These are phyloP conservation scores for Leptura quadrifasciata DNA, from an alignment of 2,888 invertebrate genomes.

Conservation along the genomic window DNA sequence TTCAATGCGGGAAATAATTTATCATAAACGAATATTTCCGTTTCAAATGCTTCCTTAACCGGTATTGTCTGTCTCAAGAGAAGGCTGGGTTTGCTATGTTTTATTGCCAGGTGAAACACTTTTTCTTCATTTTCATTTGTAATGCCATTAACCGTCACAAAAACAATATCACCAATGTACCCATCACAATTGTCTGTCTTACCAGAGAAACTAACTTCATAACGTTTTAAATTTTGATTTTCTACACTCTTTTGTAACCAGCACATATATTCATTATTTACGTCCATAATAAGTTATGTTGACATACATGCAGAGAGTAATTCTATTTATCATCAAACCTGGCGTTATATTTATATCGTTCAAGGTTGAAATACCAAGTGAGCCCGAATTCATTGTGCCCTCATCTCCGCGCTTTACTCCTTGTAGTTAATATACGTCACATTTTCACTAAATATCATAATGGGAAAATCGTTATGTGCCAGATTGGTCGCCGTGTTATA, in stretches of 20 bases:
- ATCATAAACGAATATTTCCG: conserved; percentile 53
- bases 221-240: conserved; percentile 36
- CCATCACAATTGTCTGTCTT: conserved; percentile 52
- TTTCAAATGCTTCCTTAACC: conserved; percentile 35
- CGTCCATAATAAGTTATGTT: too few relatives aligned
- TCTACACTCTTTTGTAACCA: conserved; percentile 39
- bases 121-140: conserved; percentile 4
- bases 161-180: conserved; percentile 49
- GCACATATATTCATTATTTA: conserved; percentile 9
- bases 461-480: too few relatives aligned
- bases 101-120: conserved; percentile 42
- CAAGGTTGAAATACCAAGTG: too few relatives aligned
- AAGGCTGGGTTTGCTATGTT: conserved; percentile 46
- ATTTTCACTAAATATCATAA: too few relatives aligned
- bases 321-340: too few relatives aligned
- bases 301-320: too few relatives aligned
- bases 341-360: too few relatives aligned
- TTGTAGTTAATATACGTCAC: too few relatives aligned
- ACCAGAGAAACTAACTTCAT: conserved; percentile 42
- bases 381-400: too few relatives aligned
- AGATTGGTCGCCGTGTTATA: too few relatives aligned
- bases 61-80: conserved; percentile 14
- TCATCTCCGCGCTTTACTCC: too few relatives aligned
- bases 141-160: conserved; percentile 42
- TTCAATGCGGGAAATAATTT: conserved; percentile 47